Percentiles rank a stretch among this genome's conserved stretches.
These are phyloP conservation scores for Catocala sponsa DNA, from an alignment of 2,888 invertebrate species.

Conservation along the genomic window DNA sequence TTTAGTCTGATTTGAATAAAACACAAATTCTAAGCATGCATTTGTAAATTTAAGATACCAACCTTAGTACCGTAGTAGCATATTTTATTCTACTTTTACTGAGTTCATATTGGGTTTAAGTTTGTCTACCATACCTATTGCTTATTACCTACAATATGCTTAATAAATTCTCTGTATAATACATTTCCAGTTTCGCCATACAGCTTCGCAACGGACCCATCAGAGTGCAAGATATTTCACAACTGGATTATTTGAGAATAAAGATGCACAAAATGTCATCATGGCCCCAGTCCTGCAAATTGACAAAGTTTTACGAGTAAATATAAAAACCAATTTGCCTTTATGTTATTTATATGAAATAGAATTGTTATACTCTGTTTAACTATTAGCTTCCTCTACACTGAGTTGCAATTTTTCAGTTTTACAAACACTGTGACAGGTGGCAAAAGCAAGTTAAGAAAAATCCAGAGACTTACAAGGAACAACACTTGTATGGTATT, in stretches of 20 bases:
- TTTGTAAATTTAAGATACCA: no score
- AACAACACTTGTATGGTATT: conserved; percentile 86
- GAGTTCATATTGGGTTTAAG: no score
- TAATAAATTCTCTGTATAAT: conserved; percentile 32
- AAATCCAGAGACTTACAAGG: conserved; percentile 89
- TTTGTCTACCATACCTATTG: no score
- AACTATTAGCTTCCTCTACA: conserved; percentile 56
- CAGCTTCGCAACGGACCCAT: conserved; percentile 92
- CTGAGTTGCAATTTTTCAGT: conserved; percentile 88
- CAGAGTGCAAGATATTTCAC: conserved; percentile 93
- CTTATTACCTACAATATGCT: background rate
- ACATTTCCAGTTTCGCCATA: conserved; percentile 91
- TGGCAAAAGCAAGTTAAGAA: conserved; percentile 91
- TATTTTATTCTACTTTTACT: no score
- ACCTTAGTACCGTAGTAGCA: no score
- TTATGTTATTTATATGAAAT: background rate
- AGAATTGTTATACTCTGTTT: conserved; percentile 19
- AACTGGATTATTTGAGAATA: conserved; percentile 92
- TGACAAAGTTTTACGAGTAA: conserved; percentile 91
- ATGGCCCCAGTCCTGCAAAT: conserved; percentile 90
- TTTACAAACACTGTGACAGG: conserved; percentile 92
- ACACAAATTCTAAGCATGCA: no score
- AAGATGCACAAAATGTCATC: conserved; percentile 88
- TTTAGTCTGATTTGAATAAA: no score
- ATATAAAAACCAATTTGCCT: conserved; percentile 40